Conservation (phyloP, 1,140 invertebrate species). For the Apis mellifera region Amel_HAv3.1 CM009941.2:13041501-13042000, state of each 20-base stretch:
- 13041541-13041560: neutral
- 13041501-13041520: neutral
- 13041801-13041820: constrained; percentile 80
- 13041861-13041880: constrained; percentile 74
- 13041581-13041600: neutral
- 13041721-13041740: constrained; percentile 89
- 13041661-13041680: constrained; percentile 27
- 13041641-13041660: constrained; percentile 19
- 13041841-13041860: neutral
- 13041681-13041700: neutral
- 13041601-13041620: neutral
- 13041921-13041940: constrained; percentile 95
- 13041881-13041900: constrained; percentile 91
- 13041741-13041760: constrained; percentile 88
- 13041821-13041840: neutral
- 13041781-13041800: constrained; percentile 89
- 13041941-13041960: constrained; percentile 89
- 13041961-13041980: constrained; percentile 85
- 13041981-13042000: constrained; percentile 93
- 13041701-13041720: constrained; percentile 83
- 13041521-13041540: neutral
- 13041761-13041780: constrained; percentile 88
- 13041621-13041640: neutral
- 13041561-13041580: constrained; percentile 12
- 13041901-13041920: constrained; percentile 96